A percentile compares a stretch with the other conserved stretches of the same genome.
Conservation (phyloP, 1,140 invertebrate genomes). For the Drosophila sproati region DNA sequence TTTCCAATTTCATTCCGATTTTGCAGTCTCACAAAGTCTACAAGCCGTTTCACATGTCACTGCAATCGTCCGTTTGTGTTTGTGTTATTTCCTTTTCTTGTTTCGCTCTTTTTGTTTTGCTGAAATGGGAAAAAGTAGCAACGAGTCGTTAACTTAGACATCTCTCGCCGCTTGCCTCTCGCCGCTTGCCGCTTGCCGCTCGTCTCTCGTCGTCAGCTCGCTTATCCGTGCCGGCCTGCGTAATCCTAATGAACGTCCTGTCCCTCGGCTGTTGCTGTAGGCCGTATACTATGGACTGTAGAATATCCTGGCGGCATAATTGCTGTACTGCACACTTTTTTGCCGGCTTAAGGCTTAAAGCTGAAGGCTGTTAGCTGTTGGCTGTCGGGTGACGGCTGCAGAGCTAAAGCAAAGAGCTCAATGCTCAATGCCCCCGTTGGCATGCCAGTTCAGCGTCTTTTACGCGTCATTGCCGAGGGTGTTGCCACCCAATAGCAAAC, state of each 20-base stretch:
- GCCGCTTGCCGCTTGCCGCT: too few species aligned
- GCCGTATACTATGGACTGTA: neutral
- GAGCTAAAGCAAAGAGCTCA: neutral
- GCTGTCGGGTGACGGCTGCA: neutral
- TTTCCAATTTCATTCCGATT: neutral
- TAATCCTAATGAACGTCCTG: slow-evolving; percentile 48
- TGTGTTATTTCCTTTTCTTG: neutral
- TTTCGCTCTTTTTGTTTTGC: neutral
- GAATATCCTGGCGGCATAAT: slow-evolving; percentile 31
- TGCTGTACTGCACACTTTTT: slow-evolving; percentile 48
- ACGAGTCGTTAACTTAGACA: slow-evolving; percentile 18
- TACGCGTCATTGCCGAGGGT: slow-evolving; percentile 44
- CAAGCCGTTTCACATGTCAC: slow-evolving; percentile 12
- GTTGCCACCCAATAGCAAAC: slow-evolving; percentile 26
- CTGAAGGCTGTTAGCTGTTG: slow-evolving; percentile 6
- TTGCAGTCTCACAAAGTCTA: neutral
- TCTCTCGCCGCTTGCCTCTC: neutral
- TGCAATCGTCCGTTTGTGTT: neutral
- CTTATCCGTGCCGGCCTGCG: slow-evolving; percentile 1
- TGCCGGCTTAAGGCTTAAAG: slow-evolving; percentile 17
- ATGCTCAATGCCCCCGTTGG: slow-evolving; percentile 2
- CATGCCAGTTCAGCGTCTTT: slow-evolving; percentile 50
- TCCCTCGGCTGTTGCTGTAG: slow-evolving; percentile 13
- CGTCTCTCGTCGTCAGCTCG: slow-evolving; percentile 10
- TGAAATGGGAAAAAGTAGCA: slow-evolving; percentile 5